Evolutionary conservation across 2,888 invertebrate species (phyloP), one percentile per base, ranked within the genome.

Genomic region (Doris montereyensis): DNA sequence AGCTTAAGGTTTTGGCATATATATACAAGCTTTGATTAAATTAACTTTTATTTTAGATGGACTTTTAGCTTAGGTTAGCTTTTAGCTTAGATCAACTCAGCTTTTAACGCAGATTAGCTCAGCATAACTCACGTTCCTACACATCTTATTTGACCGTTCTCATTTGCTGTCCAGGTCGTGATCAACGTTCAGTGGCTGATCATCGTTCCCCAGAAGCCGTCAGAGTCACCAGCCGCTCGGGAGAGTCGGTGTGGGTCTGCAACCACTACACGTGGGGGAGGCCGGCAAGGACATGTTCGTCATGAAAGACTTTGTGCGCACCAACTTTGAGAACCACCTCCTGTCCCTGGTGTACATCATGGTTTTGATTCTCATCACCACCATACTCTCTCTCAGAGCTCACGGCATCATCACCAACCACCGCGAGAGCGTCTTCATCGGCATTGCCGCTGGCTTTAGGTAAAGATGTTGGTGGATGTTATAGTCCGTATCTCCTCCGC

Each of bases 341-440:
- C 92, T 96, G 84, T 96, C 96, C 34, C 92, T 97, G 84, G 94
- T 95, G 88, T 93, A 98, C 92, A 95, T 96, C 75, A 95, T 96
- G 85, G 95, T 96, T 89, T 93, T 97, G 81, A 95, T 97, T 85
- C 92, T 96, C 72, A 95, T 96, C 87, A 97, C 97, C 79, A 95
- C 96, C 81, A 94, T 96, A 78, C 93, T 97, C 86, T 96, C 97
- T 76, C 94, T 97, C 83, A 86, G 83, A 67, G 96, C 97, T 76
- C 90, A 92, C 72, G 95, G 96, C 74, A 96, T 97, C 82, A 94
- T 97, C 78, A 97, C 97, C 92, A 97, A 97, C 92, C 97, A 97
- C 91, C 94, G 97, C 74, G 97, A 97, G 92, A 96, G 97, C 68
- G 95, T 96, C 52, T 97, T 97, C 92, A 97, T 97, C 86, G 97